phyloP scores from a whole-genome alignment of 2,113 vertebrate genomes.

The Marcusenius ussheri region DNA sequence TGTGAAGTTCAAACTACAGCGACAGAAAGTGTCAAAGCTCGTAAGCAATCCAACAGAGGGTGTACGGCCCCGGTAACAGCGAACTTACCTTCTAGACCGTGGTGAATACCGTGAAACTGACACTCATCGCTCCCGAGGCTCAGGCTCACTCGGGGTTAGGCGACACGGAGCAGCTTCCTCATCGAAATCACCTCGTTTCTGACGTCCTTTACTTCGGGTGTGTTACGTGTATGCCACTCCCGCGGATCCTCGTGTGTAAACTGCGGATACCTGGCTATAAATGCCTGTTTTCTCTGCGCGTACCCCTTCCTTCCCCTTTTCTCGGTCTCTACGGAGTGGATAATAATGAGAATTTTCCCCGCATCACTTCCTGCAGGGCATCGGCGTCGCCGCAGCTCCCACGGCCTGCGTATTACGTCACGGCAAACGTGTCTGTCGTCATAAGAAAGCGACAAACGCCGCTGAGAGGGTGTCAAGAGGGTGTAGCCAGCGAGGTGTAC shows the following conservation, averaged over 20 bases:
- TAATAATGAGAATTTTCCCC: constrained; percentile 56
- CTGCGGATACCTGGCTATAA: neutral
- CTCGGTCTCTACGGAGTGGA: constrained; percentile 54
- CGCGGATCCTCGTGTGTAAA: constrained; percentile 14
- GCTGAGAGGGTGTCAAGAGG: neutral
- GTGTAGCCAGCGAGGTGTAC: neutral
- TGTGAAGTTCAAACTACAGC: constrained; percentile 38
- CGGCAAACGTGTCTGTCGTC: neutral
- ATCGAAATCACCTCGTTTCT: constrained; percentile 18
- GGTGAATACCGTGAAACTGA: constrained; percentile 10
- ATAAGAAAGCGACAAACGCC: constrained; percentile 6
- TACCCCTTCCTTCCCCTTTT: constrained; percentile 36
- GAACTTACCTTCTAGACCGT: constrained; percentile 14
- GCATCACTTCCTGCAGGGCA: constrained; percentile 61
- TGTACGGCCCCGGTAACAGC: neutral
- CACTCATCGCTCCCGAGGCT: constrained; percentile 34
- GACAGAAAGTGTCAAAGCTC: constrained; percentile 25
- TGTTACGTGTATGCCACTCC: neutral
- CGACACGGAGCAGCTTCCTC: constrained; percentile 25
- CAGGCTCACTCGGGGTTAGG: constrained; percentile 26
- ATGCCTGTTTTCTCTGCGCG: constrained; percentile 54
- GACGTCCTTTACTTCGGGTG: constrained; percentile 27
- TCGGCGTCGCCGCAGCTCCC: constrained; percentile 23
- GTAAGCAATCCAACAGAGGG: constrained; percentile 29
- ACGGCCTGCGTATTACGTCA: constrained; percentile 23